Base-by-base conservation (phyloP, 1,140 invertebrate genomes). In the Stegodyphus dumicola region DNA sequence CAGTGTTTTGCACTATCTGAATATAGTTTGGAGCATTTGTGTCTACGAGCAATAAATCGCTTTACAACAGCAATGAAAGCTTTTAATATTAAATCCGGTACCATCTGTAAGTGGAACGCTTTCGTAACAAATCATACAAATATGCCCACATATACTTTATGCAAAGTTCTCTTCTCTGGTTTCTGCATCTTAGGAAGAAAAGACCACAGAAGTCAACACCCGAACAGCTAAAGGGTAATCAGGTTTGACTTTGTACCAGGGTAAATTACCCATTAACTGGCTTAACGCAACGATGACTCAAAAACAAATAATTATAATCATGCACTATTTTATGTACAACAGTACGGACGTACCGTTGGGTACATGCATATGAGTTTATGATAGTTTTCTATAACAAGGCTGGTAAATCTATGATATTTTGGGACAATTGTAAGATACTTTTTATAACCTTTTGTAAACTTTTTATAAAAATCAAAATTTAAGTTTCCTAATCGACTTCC, bases 1-100 rank as follows among this genome's bases (percentile, higher is more conserved):
- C 51, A 87, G 79, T 54, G 15, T 15, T 17, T 87, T 86, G 67
- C 52, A 86, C 71, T 60, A 86, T 17, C 66, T 53, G 64, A 85
- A 85, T 7, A 75, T 67, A n/a, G n/a, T n/a, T n/a, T n/a, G n/a
- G n/a, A n/a, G n/a, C n/a, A n/a, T n/a, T n/a, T n/a, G n/a, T n/a
- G n/a, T n/a, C n/a, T n/a, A n/a, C n/a, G n/a, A n/a, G n/a, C n/a
- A n/a, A n/a, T n/a, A n/a, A n/a, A n/a, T n/a, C n/a, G n/a, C n/a
- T n/a, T n/a, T n/a, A n/a, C n/a, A n/a, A n/a, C n/a, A n/a, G n/a
- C n/a, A n/a, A n/a, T n/a, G n/a, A n/a, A n/a, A n/a, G n/a, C n/a
- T n/a, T n/a, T n/a, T n/a, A n/a, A n/a, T n/a, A n/a, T n/a, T n/a
- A n/a, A n/a, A n/a, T n/a, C n/a, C n/a, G n/a, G n/a, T n/a, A n/a